Evolutionary conservation across 2,797 vertebrate species (phyloP).

Genomic region (Microctenopoma steveboyesi): DNA sequence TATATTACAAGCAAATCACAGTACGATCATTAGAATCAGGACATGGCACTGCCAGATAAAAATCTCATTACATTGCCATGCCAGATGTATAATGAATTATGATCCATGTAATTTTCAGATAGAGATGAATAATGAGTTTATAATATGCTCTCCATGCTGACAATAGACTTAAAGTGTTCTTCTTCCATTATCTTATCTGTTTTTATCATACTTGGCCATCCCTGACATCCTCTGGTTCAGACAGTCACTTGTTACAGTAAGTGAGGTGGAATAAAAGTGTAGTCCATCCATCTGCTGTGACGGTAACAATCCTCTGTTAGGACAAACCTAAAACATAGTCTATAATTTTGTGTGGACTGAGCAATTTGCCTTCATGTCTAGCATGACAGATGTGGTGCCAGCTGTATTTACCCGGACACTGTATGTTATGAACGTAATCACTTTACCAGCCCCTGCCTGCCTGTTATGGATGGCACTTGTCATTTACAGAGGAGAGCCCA

Average conservation of each 20-base stretch:
- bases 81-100: conserved; percentile 70
- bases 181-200: conserved; percentile 68
- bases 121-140: conserved; percentile 61
- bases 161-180: conserved; percentile 58
- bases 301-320: conserved; percentile 40
- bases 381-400: conserved; percentile 71
- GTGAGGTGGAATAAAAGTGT: conserved; percentile 71
- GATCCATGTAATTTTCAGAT: conserved; percentile 67
- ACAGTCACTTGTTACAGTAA: conserved; percentile 54
- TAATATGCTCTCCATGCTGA: conserved; percentile 60
- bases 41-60: conserved; percentile 61
- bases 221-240: conserved; percentile 61
- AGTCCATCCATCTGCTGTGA: conserved; percentile 55
- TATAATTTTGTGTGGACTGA: conserved; percentile 59
- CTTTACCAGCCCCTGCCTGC: conserved; percentile 75
- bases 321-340: conserved; percentile 55
- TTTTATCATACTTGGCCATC: conserved; percentile 56
- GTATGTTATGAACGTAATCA: conserved; percentile 78
- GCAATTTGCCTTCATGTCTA: conserved; percentile 58
- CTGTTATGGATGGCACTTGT: conserved; percentile 82
- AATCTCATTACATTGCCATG: conserved; percentile 57
- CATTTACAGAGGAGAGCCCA: conserved; percentile 73
- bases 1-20: conserved; percentile 48
- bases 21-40: conserved; percentile 55
- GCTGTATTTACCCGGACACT: conserved; percentile 78